These are phyloP conservation scores for Tetramorium parvispinum DNA, from an alignment of 1,140 invertebrate species.

Conservation along the genomic window DNA sequence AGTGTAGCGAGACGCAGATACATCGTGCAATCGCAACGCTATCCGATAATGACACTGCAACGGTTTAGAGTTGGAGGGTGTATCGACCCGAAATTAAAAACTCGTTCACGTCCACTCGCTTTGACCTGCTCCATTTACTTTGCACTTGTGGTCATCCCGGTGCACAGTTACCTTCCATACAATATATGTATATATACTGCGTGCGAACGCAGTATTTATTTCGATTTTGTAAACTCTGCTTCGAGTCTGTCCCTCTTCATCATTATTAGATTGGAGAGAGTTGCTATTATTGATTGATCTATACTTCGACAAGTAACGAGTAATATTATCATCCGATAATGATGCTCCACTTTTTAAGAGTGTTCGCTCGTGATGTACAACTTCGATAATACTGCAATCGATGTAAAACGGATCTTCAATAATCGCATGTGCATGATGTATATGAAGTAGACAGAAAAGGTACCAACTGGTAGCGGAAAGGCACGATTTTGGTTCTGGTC, in stretches of 20 bases:
- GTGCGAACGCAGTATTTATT: background rate
- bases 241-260: background rate
- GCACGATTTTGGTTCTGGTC: conserved; percentile 36
- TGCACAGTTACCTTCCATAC: background rate
- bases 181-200: background rate
- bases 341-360: background rate
- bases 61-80: background rate
- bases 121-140: conserved; percentile 28
- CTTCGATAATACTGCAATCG: background rate
- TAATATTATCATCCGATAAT: background rate
- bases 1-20: background rate
- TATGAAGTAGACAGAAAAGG: conserved; percentile 22
- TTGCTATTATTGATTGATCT: background rate
- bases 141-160: background rate
- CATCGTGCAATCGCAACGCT: conserved; percentile 1
- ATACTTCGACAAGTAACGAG: background rate
- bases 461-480: conserved; percentile 35
- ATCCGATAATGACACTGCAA: conserved; percentile 16
- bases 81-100: conserved; percentile 42
- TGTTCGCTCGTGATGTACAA: background rate
- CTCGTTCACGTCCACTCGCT: background rate
- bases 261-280: background rate
- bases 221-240: background rate
- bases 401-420: background rate
- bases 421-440: conserved; percentile 9